A percentile compares a stretch with the other conserved stretches of the same genome.
Conservation (phyloP, 2,888 invertebrate genomes). For the Celastrina argiolus region DNA sequence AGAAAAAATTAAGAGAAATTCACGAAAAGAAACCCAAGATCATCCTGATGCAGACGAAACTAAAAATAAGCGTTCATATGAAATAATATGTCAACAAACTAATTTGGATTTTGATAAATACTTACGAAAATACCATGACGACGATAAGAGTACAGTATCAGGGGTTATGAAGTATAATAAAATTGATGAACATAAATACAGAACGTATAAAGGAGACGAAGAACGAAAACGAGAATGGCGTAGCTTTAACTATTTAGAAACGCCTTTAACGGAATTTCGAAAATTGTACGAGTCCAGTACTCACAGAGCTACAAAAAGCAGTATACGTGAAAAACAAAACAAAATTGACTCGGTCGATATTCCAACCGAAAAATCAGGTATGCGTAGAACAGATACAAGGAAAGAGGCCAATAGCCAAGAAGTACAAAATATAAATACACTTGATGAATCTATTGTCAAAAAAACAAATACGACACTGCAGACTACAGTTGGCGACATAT, state of each 20-base stretch:
- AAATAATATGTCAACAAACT: conserved; percentile 29
- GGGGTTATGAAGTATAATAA: conserved; percentile 45
- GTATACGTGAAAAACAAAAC: neutral
- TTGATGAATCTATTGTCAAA: neutral
- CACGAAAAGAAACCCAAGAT: conserved; percentile 10
- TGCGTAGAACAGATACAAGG: neutral
- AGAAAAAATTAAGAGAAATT: neutral
- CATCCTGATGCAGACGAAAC: conserved; percentile 25
- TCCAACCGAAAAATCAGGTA: conserved; percentile 4
- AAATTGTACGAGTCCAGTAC: conserved; percentile 50
- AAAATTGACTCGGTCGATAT: neutral
- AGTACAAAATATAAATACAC: conserved; percentile 33
- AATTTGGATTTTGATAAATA: conserved; percentile 50
- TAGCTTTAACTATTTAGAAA: conserved; percentile 49
- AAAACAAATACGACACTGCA: neutral
- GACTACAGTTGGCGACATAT: neutral
- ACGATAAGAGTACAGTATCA: conserved; percentile 39
- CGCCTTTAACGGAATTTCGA: conserved; percentile 58
- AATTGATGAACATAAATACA: conserved; percentile 24
- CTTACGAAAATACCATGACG: conserved; percentile 46
- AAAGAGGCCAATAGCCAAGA: neutral
- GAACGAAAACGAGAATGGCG: neutral
- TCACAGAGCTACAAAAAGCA: conserved; percentile 22
- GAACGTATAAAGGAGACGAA: neutral
- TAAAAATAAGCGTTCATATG: conserved; percentile 24